These are phyloP conservation scores for Daubentonia madagascariensis DNA, from an alignment of 2,113 vertebrate species.

Conservation along the genomic window DNA sequence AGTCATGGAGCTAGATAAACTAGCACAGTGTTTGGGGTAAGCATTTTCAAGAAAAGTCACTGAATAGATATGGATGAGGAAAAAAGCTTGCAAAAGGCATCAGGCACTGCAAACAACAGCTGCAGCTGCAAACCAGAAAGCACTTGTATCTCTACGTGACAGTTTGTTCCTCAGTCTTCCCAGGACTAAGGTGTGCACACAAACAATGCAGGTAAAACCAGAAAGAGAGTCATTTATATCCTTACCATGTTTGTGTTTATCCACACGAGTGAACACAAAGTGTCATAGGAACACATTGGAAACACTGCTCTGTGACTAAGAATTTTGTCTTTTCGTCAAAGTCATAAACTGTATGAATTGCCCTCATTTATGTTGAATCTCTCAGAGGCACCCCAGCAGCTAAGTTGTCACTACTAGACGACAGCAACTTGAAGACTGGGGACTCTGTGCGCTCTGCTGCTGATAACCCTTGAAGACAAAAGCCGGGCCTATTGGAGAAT, in stretches of 20 bases:
- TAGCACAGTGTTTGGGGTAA: background rate
- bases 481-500: background rate
- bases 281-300: background rate
- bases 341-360: background rate
- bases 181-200: background rate
- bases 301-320: background rate
- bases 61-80: background rate
- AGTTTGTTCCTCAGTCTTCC: background rate
- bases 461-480: background rate
- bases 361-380: background rate
- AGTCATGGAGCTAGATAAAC: background rate
- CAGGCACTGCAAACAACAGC: background rate
- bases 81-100: background rate
- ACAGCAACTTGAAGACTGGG: background rate
- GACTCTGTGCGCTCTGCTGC: background rate
- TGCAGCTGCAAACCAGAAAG: background rate
- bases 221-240: background rate
- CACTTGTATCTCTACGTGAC: background rate
- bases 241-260: background rate
- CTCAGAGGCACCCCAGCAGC: background rate
- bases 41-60: background rate
- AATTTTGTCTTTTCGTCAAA: background rate
- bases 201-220: background rate
- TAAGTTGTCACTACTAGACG: background rate
- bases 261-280: background rate